Evolutionary conservation across 2,113 vertebrate genomes (phyloP), one percentile per base, ranked within the genome.

Genomic region (Rhinoptilus africanus): DNA sequence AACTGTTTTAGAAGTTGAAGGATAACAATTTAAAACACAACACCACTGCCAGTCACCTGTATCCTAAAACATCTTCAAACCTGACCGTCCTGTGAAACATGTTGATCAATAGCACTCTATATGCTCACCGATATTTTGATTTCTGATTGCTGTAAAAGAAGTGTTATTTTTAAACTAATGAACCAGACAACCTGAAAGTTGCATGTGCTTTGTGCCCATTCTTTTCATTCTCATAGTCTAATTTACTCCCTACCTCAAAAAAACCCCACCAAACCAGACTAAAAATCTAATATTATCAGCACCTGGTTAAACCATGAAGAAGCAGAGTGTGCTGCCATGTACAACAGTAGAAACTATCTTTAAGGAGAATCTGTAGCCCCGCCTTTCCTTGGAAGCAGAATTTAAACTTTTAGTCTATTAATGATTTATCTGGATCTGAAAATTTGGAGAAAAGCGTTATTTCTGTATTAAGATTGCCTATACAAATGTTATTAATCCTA

Each of bases 11-110:
- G 19, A 69, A 69, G 30, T 30, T 13, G 20, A 75, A 54, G 10
- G 12, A 8, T 23, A 92, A 60, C 28, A 57, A 39, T 21, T 54
- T 67, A 34, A 85, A 76, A 16, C 37, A 68, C 2, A 30, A 62
- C 32, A 92, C 4, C 47, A 14, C 32, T 48, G 23, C 41, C 26
- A 20, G 8, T 21, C 34, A 39, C 14, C 48, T 47, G 14, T 14
- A 50, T 24, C 56, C 53, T 68, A 37, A 34, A 41, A 47, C 30
- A 47, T 53, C 37, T 67, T 51, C 35, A 37, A 73, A 63, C 4
- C 4, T 1, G 0, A 8, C 7, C 7, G 0, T 13, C 11, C 30
- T 21, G 27, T 32, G 59, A 88, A 85, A 66, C 3, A 5, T 6
- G 16, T 12, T 53, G 35, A 47, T 34, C 28, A 37, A 24, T 0